Evolutionary conservation across 2,888 invertebrate genomes (phyloP).

Genomic region (Brachyptera risi): DNA sequence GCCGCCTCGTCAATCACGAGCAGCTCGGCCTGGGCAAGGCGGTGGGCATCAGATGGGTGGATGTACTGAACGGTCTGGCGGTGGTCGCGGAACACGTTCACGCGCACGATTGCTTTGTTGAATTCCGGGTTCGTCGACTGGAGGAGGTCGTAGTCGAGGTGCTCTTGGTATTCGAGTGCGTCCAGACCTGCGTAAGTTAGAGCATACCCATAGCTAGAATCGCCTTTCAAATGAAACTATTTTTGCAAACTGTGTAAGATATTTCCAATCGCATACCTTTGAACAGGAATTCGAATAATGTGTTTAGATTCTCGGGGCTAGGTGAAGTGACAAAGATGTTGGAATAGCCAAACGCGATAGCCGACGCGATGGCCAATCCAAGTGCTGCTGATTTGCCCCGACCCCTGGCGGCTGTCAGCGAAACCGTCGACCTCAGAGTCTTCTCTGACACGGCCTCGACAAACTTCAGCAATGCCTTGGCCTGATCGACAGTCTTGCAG

Average conservation of each 20-base stretch:
- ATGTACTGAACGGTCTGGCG: conserved; percentile 97
- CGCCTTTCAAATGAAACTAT: too few species aligned
- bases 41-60: conserved; percentile 83
- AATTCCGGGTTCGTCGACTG: conserved; percentile 95
- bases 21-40: conserved; percentile 12
- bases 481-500: conserved; percentile 90
- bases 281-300: conserved; percentile 93
- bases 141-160: conserved; percentile 90
- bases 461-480: conserved; percentile 34
- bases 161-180: conserved; percentile 90
- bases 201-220: too few species aligned
- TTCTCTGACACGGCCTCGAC: conserved; percentile 81
- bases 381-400: conserved; percentile 97
- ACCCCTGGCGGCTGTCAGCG: conserved; percentile 93
- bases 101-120: conserved; percentile 91
- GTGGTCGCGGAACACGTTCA: conserved; percentile 86
- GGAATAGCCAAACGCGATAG: conserved; percentile 79
- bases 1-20: conserved; percentile 98
- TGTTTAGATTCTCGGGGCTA: conserved; percentile 95
- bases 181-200: conserved; percentile 71
- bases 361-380: conserved; percentile 85
- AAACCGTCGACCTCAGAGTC: conserved; percentile 80
- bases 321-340: conserved; percentile 98
- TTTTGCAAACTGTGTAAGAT: too few species aligned
- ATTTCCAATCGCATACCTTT: conserved; percentile 55